Percentiles rank a stretch among this genome's conserved stretches.
Evolutionary conservation across 2,797 vertebrate species (phyloP).

Genomic region (Pachyuromys duprasi): DNA sequence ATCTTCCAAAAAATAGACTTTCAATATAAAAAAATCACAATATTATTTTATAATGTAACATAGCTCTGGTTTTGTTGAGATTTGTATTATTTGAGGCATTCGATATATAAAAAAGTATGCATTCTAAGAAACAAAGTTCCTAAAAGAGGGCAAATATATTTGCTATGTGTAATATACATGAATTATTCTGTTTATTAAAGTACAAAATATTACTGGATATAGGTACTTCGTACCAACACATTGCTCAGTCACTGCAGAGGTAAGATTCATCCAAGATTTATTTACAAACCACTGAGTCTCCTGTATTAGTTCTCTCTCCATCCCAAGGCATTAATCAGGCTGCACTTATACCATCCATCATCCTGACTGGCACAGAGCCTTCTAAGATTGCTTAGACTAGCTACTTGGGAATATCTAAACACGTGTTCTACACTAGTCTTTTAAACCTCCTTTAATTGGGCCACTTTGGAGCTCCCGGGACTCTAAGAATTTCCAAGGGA

Average conservation of each 20-base stretch:
- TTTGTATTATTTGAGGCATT: constrained; percentile 26
- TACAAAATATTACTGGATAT: neutral
- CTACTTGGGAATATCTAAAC: neutral
- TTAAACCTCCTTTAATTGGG: constrained; percentile 46
- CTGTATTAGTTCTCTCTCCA: constrained; percentile 60
- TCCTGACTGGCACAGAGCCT: neutral
- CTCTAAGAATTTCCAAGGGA: constrained; percentile 11
- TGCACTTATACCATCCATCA: constrained; percentile 65
- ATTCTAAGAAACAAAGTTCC: constrained; percentile 8
- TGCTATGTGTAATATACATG: neutral
- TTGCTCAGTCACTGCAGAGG: constrained; percentile 46
- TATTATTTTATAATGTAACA: neutral
- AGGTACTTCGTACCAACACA: neutral
- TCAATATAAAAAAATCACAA: neutral
- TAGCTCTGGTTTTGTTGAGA: neutral
- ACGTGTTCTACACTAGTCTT: neutral
- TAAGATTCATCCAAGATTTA: constrained; percentile 74
- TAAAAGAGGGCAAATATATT: neutral
- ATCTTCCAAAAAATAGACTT: neutral
- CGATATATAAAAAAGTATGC: neutral
- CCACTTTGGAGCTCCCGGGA: neutral
- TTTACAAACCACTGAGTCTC: constrained; percentile 70
- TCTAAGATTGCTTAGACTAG: constrained; percentile 8
- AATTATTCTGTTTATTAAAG: constrained; percentile 42
- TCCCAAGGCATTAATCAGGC: constrained; percentile 68